Evolutionary conservation across 2,113 vertebrate species (phyloP).

Genomic region (Nymphicus hollandicus): DNA sequence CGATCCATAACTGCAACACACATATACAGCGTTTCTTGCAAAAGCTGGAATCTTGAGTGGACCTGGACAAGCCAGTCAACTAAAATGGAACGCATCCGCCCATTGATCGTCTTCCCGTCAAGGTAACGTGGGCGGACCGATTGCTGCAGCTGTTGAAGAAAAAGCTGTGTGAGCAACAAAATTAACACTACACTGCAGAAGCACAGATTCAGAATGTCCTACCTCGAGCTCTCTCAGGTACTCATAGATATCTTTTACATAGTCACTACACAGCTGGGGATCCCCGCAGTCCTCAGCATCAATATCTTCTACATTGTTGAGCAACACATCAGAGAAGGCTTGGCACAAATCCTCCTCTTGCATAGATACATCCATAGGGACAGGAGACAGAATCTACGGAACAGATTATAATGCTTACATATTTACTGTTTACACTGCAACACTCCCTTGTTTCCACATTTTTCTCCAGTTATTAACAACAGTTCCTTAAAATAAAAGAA

Average conservation of each 20-base stretch:
- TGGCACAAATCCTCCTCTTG: slow-evolving; percentile 85
- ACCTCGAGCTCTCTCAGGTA: slow-evolving; percentile 89
- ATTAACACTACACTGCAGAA: accelerated
- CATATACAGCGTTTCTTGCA: slow-evolving; percentile 95
- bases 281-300: slow-evolving; percentile 81
- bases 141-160: slow-evolving; percentile 78
- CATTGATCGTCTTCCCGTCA: slow-evolving; percentile 81
- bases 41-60: slow-evolving; percentile 88
- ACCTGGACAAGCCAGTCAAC: slow-evolving; percentile 96
- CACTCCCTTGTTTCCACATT: not conserved
- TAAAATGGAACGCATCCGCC: slow-evolving; percentile 89
- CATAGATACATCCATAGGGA: slow-evolving; percentile 75
- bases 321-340: slow-evolving; percentile 86
- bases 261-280: slow-evolving; percentile 90
- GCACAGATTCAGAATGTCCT: accelerated
- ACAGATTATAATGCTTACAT: accelerated
- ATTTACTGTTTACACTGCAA: not conserved
- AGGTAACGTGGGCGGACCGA: slow-evolving; percentile 79
- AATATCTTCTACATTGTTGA: slow-evolving; percentile 83
- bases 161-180: not conserved
- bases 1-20: slow-evolving; percentile 88
- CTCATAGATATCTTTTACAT: slow-evolving; percentile 90
- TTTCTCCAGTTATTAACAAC: not conserved
- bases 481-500: not conserved
- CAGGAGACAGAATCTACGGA: slow-evolving; percentile 44